These are phyloP conservation scores for Phorcus lineatus DNA, from an alignment of 2,888 invertebrate species.

Conservation along the genomic window DNA sequence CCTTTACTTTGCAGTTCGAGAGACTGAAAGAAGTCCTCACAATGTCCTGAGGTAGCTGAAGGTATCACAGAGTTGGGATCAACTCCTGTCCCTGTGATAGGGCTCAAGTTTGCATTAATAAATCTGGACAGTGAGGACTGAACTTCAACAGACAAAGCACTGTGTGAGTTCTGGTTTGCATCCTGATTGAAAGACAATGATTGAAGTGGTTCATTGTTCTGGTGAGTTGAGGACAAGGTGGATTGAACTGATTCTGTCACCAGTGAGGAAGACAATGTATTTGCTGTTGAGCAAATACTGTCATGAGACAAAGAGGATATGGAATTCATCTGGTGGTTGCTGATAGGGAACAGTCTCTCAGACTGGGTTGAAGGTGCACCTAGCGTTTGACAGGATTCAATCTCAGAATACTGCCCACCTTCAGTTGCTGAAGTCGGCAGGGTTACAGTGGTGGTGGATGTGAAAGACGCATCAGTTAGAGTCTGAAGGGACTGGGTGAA, in stretches of 20 bases:
- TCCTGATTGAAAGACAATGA: not conserved
- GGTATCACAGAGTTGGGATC: conserved; percentile 49
- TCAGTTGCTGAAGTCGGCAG: not conserved
- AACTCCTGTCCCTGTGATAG: conserved; percentile 32
- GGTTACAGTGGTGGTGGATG: not conserved
- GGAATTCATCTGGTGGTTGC: not conserved
- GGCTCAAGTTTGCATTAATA: conserved; percentile 44
- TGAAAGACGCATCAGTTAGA: not conserved
- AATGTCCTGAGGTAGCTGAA: conserved; percentile 39
- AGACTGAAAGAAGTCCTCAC: conserved; percentile 87
- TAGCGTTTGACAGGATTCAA: not conserved
- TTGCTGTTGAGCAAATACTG: no score
- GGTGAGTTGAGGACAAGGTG: not conserved
- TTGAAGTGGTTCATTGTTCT: not conserved
- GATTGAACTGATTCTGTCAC: not conserved
- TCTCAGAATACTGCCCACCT: not conserved
- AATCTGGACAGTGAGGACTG: conserved; percentile 43
- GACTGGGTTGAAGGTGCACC: not conserved
- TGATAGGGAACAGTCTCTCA: not conserved
- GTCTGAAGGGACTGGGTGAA: not conserved
- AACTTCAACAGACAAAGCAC: conserved; percentile 35
- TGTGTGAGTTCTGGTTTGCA: conserved; percentile 4
- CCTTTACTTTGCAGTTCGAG: conserved; percentile 77
- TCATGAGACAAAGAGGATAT: not conserved
- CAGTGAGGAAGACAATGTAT: not conserved